These are phyloP conservation scores for Harpalus rufipes DNA, from an alignment of 2,888 invertebrate species.

Conservation along the genomic window DNA sequence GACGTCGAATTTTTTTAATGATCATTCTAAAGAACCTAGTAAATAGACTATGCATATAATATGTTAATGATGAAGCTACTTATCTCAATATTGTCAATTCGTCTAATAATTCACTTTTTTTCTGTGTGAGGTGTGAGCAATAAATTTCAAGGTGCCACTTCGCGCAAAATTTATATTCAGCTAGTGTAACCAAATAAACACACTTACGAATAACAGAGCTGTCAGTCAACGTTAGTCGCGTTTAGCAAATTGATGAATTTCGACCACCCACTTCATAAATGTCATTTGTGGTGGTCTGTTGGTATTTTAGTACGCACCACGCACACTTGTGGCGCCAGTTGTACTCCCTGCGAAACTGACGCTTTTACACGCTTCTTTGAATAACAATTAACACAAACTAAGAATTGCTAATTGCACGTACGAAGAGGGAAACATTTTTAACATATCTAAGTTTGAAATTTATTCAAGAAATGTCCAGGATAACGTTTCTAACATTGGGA, in stretches of 20 bases:
- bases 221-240: conserved; percentile 24
- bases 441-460: neutral
- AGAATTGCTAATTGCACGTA: conserved; percentile 22
- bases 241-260: conserved; percentile 45
- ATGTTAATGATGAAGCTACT: neutral
- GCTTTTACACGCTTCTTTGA: conserved; percentile 37
- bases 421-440: neutral
- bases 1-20: too few species aligned
- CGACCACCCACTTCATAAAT: conserved; percentile 45
- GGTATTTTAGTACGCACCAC: conserved; percentile 39
- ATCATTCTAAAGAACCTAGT: too few species aligned
- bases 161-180: conserved; percentile 20
- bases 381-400: conserved; percentile 29
- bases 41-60: too few species aligned
- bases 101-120: neutral
- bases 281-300: conserved; percentile 38
- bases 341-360: conserved; percentile 29
- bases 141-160: neutral
- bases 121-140: neutral
- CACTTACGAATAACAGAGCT: conserved; percentile 5
- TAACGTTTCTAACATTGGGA: too few species aligned
- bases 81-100: neutral
- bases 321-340: conserved; percentile 45
- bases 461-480: neutral
- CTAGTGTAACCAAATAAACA: conserved; percentile 25